A percentile compares a stretch with the other conserved stretches of the same genome.
These are phyloP conservation scores for Octopus bimaculoides DNA, from an alignment of 1,140 invertebrate species.

Conservation along the genomic window DNA sequence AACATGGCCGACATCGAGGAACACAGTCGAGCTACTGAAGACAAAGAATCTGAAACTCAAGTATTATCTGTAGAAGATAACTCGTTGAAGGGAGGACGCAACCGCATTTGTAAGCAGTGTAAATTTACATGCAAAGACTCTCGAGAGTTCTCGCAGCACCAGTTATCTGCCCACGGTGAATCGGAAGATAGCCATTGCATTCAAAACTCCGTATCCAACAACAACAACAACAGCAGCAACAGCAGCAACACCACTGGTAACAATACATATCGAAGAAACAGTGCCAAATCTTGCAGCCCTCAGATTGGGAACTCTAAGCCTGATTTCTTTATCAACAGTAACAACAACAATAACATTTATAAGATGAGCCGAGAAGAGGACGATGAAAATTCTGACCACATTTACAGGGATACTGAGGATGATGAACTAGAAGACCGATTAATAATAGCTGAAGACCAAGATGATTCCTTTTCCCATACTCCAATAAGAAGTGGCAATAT, in stretches of 20 bases:
- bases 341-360: conserved; percentile 13
- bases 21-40: neutral
- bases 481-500: conserved; percentile 37
- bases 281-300: neutral
- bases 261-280: neutral
- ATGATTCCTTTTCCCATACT: conserved; percentile 19
- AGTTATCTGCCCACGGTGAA: conserved; percentile 39
- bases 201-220: neutral
- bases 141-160: conserved; percentile 45
- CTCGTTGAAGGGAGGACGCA: conserved; percentile 24
- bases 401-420: conserved; percentile 13
- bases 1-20: neutral
- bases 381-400: conserved; percentile 22
- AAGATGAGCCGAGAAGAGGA: conserved; percentile 25
- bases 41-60: neutral
- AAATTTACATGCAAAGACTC: conserved; percentile 42
- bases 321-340: conserved; percentile 22
- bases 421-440: conserved; percentile 23
- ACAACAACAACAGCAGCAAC: neutral
- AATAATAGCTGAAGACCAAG: conserved; percentile 26
- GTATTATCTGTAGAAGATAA: conserved; percentile 16
- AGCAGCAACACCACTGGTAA: neutral
- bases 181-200: conserved; percentile 22
- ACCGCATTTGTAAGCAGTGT: conserved; percentile 46
- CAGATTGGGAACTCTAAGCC: conserved; percentile 18